Evolutionary conservation across 2,888 invertebrate genomes (phyloP).

Genomic region (Calliphora vomitoria): DNA sequence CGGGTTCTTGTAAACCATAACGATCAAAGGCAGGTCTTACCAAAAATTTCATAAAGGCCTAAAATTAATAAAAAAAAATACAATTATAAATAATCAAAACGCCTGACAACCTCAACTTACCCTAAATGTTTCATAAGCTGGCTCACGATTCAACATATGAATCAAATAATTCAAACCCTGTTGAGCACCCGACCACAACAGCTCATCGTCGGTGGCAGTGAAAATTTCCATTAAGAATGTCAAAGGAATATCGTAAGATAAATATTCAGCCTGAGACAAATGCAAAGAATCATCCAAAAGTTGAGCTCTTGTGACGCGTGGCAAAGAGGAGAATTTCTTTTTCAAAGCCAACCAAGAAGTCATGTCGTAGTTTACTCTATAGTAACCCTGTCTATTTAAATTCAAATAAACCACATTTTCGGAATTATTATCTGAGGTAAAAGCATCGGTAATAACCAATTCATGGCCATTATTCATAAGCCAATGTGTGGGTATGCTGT

Average conservation of each 20-base stretch:
- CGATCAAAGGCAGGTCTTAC: constrained; percentile 84
- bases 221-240: constrained; percentile 85
- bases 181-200: constrained; percentile 87
- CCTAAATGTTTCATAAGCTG: constrained; percentile 87
- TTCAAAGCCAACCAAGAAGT: constrained; percentile 87
- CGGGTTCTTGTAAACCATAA: constrained; percentile 85
- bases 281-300: constrained; percentile 89
- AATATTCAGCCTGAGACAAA: constrained; percentile 86
- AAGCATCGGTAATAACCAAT: constrained; percentile 80
- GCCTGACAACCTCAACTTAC: constrained; percentile 81
- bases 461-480: constrained; percentile 80
- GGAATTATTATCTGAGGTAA: constrained; percentile 78
- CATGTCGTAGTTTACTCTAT: constrained; percentile 88
- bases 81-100: not conserved
- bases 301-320: constrained; percentile 88
- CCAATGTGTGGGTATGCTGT: constrained; percentile 83
- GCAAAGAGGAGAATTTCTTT: constrained; percentile 86
- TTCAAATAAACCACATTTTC: constrained; percentile 83
- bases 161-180: constrained; percentile 86
- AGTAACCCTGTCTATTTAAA: constrained; percentile 87
- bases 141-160: constrained; percentile 86
- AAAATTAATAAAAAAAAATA: constrained; percentile 15
- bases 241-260: constrained; percentile 87
- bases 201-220: constrained; percentile 85
- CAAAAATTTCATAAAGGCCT: constrained; percentile 84